Evolutionary conservation across 2,797 vertebrate species (phyloP).

Genomic region (Gallirallus australis): DNA sequence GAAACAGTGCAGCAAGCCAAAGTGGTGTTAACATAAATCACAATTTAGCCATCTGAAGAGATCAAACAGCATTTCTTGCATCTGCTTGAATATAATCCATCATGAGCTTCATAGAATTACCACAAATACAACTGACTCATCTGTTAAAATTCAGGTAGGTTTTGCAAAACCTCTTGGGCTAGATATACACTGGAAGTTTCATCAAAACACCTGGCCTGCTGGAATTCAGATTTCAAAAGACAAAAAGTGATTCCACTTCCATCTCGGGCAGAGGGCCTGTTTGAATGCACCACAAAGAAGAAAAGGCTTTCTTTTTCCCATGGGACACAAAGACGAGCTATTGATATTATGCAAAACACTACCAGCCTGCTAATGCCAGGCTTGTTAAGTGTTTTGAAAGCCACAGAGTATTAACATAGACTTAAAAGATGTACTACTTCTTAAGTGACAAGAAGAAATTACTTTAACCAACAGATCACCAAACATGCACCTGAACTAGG

Average conservation of each 20-base stretch:
- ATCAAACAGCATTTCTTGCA: slow-evolving; percentile 45
- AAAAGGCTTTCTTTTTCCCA: slow-evolving; percentile 38
- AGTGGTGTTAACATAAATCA: slow-evolving; percentile 24
- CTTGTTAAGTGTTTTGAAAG: slow-evolving; percentile 17
- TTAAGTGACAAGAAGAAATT: slow-evolving; percentile 12
- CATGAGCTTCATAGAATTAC: background rate
- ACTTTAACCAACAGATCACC: background rate
- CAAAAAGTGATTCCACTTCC: slow-evolving; percentile 21
- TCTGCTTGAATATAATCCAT: slow-evolving; percentile 1
- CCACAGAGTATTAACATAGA: background rate
- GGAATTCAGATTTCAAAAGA: slow-evolving; percentile 31
- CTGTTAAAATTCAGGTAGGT: background rate
- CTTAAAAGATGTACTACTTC: background rate
- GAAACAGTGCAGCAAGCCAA: slow-evolving; percentile 35
- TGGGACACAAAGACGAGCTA: slow-evolving; percentile 32
- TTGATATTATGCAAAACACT: slow-evolving; percentile 42
- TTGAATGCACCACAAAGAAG: background rate
- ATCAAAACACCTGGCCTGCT: background rate
- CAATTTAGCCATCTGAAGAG: slow-evolving; percentile 21
- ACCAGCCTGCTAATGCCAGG: background rate
- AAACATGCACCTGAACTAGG: background rate
- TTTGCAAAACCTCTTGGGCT: background rate
- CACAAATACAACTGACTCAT: background rate
- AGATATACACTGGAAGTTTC: background rate
- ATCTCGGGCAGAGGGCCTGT: background rate